Evolutionary conservation across 2,113 vertebrate genomes (phyloP).

Genomic region (Megaptera novaeangliae): DNA sequence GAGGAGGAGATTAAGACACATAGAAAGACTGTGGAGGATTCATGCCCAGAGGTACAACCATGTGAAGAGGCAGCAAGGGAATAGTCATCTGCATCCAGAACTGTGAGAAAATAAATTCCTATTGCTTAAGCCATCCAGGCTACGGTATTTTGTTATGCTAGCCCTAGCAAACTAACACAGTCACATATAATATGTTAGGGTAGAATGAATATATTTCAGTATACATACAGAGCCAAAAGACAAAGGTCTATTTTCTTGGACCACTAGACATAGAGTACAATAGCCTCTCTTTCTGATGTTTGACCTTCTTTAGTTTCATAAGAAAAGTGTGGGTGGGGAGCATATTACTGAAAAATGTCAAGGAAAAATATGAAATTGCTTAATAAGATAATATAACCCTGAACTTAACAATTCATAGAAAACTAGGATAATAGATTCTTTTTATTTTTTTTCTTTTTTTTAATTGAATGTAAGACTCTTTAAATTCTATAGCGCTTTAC

Average conservation of each 20-base stretch:
- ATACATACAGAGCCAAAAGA: not conserved
- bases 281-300: not conserved
- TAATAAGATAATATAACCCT: not conserved
- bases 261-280: not conserved
- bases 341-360: not conserved
- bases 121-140: not conserved
- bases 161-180: not conserved
- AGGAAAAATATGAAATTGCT: not conserved
- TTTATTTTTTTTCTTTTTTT: not conserved
- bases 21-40: not conserved
- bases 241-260: not conserved
- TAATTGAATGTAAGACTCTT: not conserved
- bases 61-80: not conserved
- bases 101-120: not conserved
- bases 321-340: not conserved
- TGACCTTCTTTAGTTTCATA: not conserved
- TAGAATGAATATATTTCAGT: not conserved
- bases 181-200: not conserved
- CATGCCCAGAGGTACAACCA: not conserved
- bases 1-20: too few species aligned
- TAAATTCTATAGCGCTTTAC: not conserved
- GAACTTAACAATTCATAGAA: slow-evolving; percentile 21
- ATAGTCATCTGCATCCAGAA: not conserved
- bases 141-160: not conserved
- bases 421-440: not conserved